Evolutionary conservation across 2,888 invertebrate species (phyloP), one percentile per base, ranked within the genome.

Genomic region (Drosophila rubida): DNA sequence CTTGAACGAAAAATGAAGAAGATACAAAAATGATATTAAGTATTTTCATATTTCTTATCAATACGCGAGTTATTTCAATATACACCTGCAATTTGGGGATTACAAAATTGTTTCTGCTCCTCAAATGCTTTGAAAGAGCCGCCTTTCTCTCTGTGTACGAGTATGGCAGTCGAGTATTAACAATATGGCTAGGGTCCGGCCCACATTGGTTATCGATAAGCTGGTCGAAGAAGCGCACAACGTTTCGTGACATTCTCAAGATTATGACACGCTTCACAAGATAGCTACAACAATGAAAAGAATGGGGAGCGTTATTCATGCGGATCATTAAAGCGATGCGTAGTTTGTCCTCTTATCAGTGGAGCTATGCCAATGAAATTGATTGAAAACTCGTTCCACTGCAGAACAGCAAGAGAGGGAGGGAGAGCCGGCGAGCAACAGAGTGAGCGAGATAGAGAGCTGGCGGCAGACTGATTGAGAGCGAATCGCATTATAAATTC

Each of bases 141-240:
- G 6, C 6, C 6, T 25, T 25, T 25, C 25, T 25, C 6, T 5
- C 25, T 25, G 25, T 25, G 25, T 25, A 25, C 6, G 25, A 25
- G 6, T 25, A 19, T 19, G 19, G 19, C 3, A 19, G 19, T 19
- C 19, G 19, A 19, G 19, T 19, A 19, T 19, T 19, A 14, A 14
- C 54, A n/a, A n/a, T n/a, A n/a, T n/a, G n/a, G n/a, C n/a, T 27
- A 46, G 44, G 27, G 65, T 46, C 80, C 78, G 80, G 83, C 83
- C 80, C 83, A 80, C 76, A 41, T 70, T 69, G 54, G 41, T n/a
- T 39, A 32, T 53, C 64, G 81, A 82, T 84, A 82, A 84, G 79
- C 79, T 78, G 63, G 27, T 59, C 57, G 41, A 63, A 79, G 63
- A 46, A 69, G 69, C 60, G 51, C 39, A 51, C 60, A 51, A 55